Base-by-base conservation (phyloP, 2,888 invertebrate genomes). In the Nomada flava region DNA sequence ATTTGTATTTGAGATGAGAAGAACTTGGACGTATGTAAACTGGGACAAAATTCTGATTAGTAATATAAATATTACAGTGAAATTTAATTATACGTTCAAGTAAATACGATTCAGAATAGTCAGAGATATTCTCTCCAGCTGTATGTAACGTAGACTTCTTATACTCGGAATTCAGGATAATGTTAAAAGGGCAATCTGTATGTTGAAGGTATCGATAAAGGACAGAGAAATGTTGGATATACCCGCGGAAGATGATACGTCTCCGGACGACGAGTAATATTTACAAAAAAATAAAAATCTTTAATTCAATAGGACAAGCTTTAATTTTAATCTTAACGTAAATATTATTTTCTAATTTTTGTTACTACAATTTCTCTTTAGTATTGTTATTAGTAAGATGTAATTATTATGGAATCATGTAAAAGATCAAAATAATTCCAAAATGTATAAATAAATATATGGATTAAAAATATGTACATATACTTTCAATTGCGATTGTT, bases 171-270 rank as follows among this genome's bases (percentile, higher is more conserved):
- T 52, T 62, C 36, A 7, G 1, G 75, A 23, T 50, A 62, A 65
- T 44, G 36, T 63, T 59, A 57, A 64, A 65, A 74, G 52, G 36
- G 59, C 53, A 67, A 44, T 23, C 62, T 74, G 3, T 86, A 85
- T 92, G 91, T 92, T 92, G 68, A 89, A 93, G 93, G 91, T 92
- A 71, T 84, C 89, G 79, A 76, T 87, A 86, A 83, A 87, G 73
- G 89, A 91, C 83, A 87, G 86, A 73, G 87, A 89, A 82, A 83
- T 85, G 65, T 67, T 72, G 80, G 88, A 90, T 72, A 84, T 86
- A 65, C 57, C 83, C 7, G 84, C 84, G 69, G 87, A 90, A 74
- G 92, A 90, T 65, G 92, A 90, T 65, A 86, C 86, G 79, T 2
- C 20, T 71, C 65, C 83, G 63, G 82, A 89, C 53, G 89, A 91